phyloP scores from a whole-genome alignment of 2,113 vertebrate genomes.

The Sminthopsis crassicaudata region DNA sequence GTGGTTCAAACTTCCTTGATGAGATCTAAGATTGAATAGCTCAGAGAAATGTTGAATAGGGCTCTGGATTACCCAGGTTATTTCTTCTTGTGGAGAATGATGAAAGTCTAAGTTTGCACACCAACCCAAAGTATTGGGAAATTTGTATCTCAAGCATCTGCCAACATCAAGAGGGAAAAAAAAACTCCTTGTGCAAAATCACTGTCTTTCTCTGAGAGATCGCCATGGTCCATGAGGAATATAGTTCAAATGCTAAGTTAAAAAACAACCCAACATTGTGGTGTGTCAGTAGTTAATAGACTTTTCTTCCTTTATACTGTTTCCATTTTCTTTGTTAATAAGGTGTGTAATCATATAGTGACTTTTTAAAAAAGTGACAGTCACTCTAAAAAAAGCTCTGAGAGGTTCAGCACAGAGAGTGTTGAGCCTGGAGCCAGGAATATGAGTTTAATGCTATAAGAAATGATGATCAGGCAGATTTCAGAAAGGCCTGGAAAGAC shows the following conservation, averaged over 20 bases:
- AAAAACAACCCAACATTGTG: neutral
- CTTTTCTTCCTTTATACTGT: neutral
- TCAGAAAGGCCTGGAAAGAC: neutral
- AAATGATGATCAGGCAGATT: neutral
- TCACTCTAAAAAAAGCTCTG: neutral
- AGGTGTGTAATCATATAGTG: neutral
- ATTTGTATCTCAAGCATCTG: neutral
- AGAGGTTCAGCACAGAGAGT: neutral
- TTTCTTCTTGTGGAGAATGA: neutral
- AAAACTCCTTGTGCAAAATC: neutral
- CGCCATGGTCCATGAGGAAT: neutral
- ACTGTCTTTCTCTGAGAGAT: slow-evolving; percentile 12
- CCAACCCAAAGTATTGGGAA: neutral
- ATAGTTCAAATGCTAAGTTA: neutral
- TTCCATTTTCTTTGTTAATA: slow-evolving; percentile 2
- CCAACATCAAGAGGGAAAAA: neutral
- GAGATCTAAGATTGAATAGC: neutral
- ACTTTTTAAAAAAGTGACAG: neutral
- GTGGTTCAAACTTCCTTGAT: neutral
- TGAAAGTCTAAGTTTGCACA: neutral
- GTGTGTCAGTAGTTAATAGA: too few species aligned
- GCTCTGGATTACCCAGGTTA: neutral
- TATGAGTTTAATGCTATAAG: neutral
- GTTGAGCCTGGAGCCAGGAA: neutral
- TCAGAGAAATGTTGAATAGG: neutral